phyloP scores from a whole-genome alignment of 2,113 vertebrate species.

The Hippopotamus amphibius region DNA sequence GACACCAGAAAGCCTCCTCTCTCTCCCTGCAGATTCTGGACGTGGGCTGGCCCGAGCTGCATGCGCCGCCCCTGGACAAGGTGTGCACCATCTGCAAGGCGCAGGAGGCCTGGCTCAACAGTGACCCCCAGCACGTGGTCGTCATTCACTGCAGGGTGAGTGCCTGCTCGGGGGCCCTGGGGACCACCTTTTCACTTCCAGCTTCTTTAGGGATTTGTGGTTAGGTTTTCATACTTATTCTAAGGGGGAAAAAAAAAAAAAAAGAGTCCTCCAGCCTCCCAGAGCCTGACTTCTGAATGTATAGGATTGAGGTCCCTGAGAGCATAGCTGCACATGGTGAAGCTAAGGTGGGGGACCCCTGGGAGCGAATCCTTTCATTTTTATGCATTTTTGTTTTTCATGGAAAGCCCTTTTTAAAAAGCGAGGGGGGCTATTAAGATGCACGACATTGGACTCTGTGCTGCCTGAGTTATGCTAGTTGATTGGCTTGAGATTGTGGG shows the following conservation, averaged over 20 bases:
- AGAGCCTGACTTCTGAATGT: neutral
- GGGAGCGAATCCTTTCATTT: neutral
- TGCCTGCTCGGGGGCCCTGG: rapidly evolving
- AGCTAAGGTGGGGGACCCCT: neutral
- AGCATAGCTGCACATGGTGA: neutral
- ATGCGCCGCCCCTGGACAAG: conserved; percentile 96
- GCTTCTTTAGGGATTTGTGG: neutral
- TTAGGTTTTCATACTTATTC: neutral
- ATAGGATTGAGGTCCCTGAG: neutral
- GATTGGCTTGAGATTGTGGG: neutral
- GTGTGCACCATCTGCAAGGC: conserved; percentile 98
- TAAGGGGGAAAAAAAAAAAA: neutral
- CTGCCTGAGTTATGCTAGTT: rapidly evolving
- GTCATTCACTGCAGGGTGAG: conserved; percentile 97
- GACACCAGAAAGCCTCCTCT: conserved; percentile 14
- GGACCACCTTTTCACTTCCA: neutral
- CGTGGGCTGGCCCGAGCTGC: conserved; percentile 96
- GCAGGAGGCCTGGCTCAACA: conserved; percentile 97
- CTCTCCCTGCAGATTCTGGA: conserved; percentile 91
- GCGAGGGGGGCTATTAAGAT: neutral
- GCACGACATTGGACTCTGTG: rapidly evolving
- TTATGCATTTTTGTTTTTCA: rapidly evolving
- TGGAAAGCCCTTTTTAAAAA: neutral
- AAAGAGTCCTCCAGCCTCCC: neutral
- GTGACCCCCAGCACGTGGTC: conserved; percentile 92